Evolutionary conservation across 1,140 invertebrate genomes (phyloP).

Genomic region (Atta colombica): DNA sequence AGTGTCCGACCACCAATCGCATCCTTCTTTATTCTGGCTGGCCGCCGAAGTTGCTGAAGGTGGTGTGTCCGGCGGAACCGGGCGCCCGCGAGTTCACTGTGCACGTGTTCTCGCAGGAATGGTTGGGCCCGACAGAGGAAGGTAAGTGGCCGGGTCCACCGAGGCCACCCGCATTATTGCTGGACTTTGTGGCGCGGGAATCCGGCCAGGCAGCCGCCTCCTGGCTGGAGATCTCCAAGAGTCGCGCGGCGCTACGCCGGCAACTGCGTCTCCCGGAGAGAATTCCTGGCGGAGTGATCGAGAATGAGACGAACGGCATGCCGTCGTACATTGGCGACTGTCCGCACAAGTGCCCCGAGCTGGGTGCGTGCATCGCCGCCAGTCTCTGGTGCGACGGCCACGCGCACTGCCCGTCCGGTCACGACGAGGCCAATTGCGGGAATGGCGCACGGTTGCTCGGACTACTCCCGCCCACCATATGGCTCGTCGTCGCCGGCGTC

Average conservation of each 20-base stretch:
- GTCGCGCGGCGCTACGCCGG: slow-evolving; percentile 88
- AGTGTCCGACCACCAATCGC: slow-evolving; percentile 86
- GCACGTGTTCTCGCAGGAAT: slow-evolving; percentile 92
- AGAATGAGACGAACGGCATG: slow-evolving; percentile 87
- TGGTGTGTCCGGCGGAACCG: slow-evolving; percentile 91
- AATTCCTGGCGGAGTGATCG: slow-evolving; percentile 75
- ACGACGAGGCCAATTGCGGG: slow-evolving; percentile 92
- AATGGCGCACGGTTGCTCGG: slow-evolving; percentile 85
- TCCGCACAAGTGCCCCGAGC: slow-evolving; percentile 93
- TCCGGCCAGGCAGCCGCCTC: slow-evolving; percentile 90
- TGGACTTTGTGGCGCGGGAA: slow-evolving; percentile 91
- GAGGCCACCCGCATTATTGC: slow-evolving; percentile 89
- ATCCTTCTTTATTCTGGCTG: slow-evolving; percentile 84
- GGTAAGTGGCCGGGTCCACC: slow-evolving; percentile 83
- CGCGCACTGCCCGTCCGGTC: slow-evolving; percentile 94
- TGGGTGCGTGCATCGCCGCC: slow-evolving; percentile 95
- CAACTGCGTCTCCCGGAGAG: slow-evolving; percentile 87
- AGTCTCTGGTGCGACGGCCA: slow-evolving; percentile 95
- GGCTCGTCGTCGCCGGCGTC: slow-evolving; percentile 84
- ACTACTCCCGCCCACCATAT: slow-evolving; percentile 85
- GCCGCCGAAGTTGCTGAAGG: slow-evolving; percentile 89
- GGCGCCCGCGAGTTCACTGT: slow-evolving; percentile 90
- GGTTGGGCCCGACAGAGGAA: slow-evolving; percentile 86
- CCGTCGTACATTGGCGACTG: slow-evolving; percentile 87
- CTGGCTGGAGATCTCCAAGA: slow-evolving; percentile 91